Base-by-base conservation (phyloP, 2,888 invertebrate species). In the Eupithecia pulchellata region DNA sequence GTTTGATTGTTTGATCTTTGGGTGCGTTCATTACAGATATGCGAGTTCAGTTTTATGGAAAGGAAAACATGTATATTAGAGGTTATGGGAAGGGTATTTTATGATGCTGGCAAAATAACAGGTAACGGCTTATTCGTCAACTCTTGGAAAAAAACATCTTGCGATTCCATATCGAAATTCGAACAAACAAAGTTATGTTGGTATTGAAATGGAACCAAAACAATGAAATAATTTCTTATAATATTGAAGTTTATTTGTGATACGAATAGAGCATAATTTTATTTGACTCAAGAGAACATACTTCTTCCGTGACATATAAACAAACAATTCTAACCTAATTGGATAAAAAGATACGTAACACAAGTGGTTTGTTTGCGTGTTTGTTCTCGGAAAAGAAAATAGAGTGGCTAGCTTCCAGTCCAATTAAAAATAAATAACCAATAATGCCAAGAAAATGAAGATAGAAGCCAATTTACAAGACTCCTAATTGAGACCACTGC, bases 341-440 rank as follows among this genome's bases (percentile, higher is more conserved):
- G 11, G 25, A 52, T 11, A 25, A 25, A 52, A 11, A 52, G 20
- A 47, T 47, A 20, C 25, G 39, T 39, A 42, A 52, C 52, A 52
- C 11, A 52, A 52, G 52, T 25, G 25, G 52, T 52, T 52, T 25
- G 25, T 52, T 52, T 25, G 52, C 25, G 25, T n/a, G n/a, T n/a
- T n/a, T n/a, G n/a, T 25, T 52, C 52, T 25, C 61, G 27, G 17
- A 65, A 36, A 55, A 32, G 5, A 52, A 36, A 34, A 52, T 8
- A 39, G 29, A 36, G 25, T 52, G 36, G 34, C 29, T n/a, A 61
- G 42, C 20, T 47, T 30, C 58, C 36, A 65, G 42, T 61, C 72
- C 69, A 72, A 72, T 72, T 72, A 72, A 72, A 72, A 72, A 69
- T 69, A 72, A 64, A 72, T 72, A 69, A 66, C 66, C 66, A 66